These are phyloP conservation scores for Ceyx cyanopectus DNA, from an alignment of 2,113 vertebrate species.

Conservation along the genomic window DNA sequence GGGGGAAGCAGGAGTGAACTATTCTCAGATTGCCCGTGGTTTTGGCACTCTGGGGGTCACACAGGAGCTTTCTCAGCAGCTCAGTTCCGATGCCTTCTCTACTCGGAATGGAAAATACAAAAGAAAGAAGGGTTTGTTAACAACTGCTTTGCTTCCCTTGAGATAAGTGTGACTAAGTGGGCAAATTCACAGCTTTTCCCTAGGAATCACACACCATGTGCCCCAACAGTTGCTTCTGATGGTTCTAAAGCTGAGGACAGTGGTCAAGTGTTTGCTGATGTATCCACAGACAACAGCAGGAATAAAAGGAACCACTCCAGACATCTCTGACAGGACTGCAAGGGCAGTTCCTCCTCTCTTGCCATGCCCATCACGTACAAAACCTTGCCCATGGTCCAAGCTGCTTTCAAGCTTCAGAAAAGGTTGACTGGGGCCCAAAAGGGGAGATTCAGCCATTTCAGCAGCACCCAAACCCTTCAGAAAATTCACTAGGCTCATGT, in stretches of 20 bases:
- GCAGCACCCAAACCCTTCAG: not conserved
- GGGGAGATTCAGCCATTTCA: not conserved
- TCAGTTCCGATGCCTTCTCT: not conserved
- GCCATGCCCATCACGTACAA: not conserved
- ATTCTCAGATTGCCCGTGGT: not conserved
- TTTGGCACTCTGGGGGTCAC: fast-evolving
- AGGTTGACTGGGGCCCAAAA: not conserved
- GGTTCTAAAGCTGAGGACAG: not conserved
- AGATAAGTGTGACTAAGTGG: not conserved
- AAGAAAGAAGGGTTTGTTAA: not conserved
- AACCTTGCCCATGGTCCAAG: not conserved
- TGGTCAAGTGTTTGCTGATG: fast-evolving
- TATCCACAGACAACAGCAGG: not conserved
- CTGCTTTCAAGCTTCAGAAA: not conserved
- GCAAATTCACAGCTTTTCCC: not conserved
- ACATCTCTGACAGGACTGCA: not conserved
- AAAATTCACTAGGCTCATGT: not conserved
- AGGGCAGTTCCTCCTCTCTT: not conserved
- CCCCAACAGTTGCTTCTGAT: not conserved
- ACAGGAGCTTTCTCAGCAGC: not conserved
- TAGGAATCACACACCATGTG: not conserved
- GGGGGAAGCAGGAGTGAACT: not conserved
- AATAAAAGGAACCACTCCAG: not conserved
- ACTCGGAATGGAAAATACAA: not conserved
- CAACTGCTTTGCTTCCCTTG: not conserved